A percentile compares a stretch with the other conserved stretches of the same genome.
Conservation (phyloP, 2,113 vertebrate genomes). For the Cochlearius cochlearius region DNA sequence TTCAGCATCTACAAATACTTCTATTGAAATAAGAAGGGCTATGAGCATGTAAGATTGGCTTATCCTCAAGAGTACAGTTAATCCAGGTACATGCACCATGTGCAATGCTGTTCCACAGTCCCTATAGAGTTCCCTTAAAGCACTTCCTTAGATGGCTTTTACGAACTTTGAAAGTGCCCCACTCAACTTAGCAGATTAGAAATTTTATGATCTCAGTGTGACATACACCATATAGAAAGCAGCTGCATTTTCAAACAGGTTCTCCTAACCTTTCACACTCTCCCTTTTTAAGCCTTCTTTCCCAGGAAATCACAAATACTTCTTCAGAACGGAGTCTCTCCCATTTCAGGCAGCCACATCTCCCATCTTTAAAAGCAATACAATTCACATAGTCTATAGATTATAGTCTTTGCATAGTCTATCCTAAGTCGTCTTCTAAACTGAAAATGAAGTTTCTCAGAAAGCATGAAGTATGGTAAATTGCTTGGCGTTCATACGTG, state of each 20-base stretch:
- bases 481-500: not conserved
- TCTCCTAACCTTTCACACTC: not conserved
- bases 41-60: not conserved
- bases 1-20: not conserved
- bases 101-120: not conserved
- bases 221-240: not conserved
- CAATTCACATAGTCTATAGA: not conserved
- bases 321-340: not conserved
- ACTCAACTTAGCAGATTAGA: not conserved
- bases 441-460: not conserved
- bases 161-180: not conserved
- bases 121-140: not conserved
- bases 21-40: not conserved
- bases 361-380: not conserved
- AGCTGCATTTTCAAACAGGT: not conserved
- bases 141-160: not conserved
- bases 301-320: not conserved
- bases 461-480: not conserved
- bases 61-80: slow-evolving; percentile 46
- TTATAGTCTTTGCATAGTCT: not conserved
- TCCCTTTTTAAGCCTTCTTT: not conserved
- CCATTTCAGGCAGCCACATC: not conserved
- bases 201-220: not conserved
- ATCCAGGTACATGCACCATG: slow-evolving; percentile 2
- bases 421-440: not conserved